Percentiles rank a stretch among this genome's conserved stretches.
Evolutionary conservation across 2,113 vertebrate species (phyloP).

Genomic region (Silurus glanis): DNA sequence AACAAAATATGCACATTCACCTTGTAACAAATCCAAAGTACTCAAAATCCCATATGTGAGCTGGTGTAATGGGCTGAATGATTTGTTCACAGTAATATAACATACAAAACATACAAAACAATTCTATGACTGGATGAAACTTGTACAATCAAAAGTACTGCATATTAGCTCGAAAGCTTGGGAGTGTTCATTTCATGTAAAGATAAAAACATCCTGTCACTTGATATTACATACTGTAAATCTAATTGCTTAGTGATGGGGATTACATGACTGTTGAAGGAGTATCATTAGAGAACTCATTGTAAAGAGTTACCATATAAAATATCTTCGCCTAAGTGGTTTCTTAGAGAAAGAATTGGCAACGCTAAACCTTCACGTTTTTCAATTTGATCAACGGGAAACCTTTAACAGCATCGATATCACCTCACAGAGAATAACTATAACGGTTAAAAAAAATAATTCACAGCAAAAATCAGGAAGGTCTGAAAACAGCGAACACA

Average conservation of each 20-base stretch:
- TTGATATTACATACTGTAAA: background rate
- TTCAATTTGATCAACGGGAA: conserved; percentile 15
- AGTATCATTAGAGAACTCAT: background rate
- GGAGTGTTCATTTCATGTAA: background rate
- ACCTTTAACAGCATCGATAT: conserved; percentile 31
- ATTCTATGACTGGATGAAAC: background rate
- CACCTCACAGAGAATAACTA: conserved; percentile 22
- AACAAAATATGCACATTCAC: background rate
- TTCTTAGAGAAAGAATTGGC: background rate
- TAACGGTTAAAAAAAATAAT: conserved; percentile 62
- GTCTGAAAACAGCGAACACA: conserved; percentile 44
- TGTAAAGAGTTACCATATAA: background rate
- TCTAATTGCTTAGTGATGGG: background rate
- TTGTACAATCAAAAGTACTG: background rate
- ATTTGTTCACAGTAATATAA: background rate
- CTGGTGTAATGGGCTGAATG: background rate
- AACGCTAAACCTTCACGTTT: conserved; percentile 6
- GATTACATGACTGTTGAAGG: background rate
- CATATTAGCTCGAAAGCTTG: background rate
- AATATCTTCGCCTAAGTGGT: conserved; percentile 18
- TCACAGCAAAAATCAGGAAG: conserved; percentile 73
- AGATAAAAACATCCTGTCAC: background rate
- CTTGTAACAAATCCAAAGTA: background rate
- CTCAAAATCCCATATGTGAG: background rate
- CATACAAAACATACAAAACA: background rate